phyloP scores from a whole-genome alignment of 2,888 invertebrate genomes.

The Catocala sponsa region DNA sequence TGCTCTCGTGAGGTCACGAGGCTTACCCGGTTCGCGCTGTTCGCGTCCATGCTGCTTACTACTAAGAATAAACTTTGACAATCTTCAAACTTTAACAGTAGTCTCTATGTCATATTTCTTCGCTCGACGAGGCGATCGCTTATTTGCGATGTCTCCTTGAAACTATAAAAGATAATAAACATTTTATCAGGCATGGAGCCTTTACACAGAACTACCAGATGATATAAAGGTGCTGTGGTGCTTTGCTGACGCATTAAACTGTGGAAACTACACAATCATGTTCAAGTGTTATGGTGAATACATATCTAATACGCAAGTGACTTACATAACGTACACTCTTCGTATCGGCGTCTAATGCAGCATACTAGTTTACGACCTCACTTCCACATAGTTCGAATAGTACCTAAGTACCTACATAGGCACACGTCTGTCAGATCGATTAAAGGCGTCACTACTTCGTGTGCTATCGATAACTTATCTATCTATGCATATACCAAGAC shows the following conservation, averaged over 20 bases:
- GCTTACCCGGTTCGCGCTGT: conserved; percentile 81
- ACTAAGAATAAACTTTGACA: conserved; percentile 61
- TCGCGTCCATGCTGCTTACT: conserved; percentile 74
- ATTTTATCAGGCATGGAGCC: conserved; percentile 69
- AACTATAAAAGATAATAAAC: conserved; percentile 82
- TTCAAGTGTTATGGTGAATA: conserved; percentile 44
- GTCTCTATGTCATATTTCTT: conserved; percentile 79
- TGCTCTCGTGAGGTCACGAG: conserved; percentile 65
- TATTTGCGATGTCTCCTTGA: conserved; percentile 82
- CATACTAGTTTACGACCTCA: conserved; percentile 27
- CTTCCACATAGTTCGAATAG: conserved; percentile 17
- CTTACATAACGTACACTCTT: conserved; percentile 34
- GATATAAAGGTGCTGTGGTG: conserved; percentile 70
- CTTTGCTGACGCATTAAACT: conserved; percentile 60
- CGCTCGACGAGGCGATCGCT: conserved; percentile 71
- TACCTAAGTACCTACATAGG: conserved; percentile 19
- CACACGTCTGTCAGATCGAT: conserved; percentile 20
- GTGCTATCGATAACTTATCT: conserved; percentile 34
- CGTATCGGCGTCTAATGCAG: conserved; percentile 14
- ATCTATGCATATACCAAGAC: conserved; percentile 5
- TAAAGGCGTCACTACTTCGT: conserved; percentile 32
- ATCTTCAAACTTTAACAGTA: conserved; percentile 66
- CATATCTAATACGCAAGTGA: conserved; percentile 39
- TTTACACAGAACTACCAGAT: conserved; percentile 60
- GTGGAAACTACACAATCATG: conserved; percentile 53